These are phyloP conservation scores for Mormyrops boulengeri DNA, from an alignment of 2,797 vertebrate genomes.

Conservation along the genomic window DNA sequence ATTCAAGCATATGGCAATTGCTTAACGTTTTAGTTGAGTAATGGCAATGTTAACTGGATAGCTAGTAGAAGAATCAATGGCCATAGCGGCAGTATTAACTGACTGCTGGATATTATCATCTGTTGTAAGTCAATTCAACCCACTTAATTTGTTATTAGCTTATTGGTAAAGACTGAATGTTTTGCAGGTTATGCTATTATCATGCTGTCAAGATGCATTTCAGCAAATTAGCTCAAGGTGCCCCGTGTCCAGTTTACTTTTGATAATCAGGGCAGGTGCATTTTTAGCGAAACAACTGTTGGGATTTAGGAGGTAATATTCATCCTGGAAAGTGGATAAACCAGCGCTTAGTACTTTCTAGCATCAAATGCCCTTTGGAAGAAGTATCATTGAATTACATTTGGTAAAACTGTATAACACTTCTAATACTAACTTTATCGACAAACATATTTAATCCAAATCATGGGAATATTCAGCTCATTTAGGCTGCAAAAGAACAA, in stretches of 20 bases:
- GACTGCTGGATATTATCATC: not conserved
- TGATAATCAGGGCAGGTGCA: not conserved
- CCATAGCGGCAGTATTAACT: not conserved
- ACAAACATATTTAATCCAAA: not conserved
- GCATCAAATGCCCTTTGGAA: not conserved
- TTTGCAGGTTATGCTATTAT: constrained; percentile 2
- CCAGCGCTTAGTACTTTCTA: not conserved
- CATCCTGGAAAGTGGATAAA: not conserved
- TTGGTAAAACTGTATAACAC: not conserved
- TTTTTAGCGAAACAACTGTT: not conserved
- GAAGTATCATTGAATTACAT: not conserved
- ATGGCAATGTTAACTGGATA: not conserved
- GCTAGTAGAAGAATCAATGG: not conserved
- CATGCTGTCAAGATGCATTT: constrained; percentile 7
- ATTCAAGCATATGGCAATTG: not conserved
- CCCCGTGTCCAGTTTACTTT: not conserved
- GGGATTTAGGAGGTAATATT: not conserved
- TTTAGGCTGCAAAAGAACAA: not conserved
- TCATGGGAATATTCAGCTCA: not conserved
- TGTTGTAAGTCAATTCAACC: not conserved
- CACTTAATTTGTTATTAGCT: not conserved
- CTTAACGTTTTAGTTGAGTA: not conserved
- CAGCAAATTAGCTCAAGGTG: not conserved
- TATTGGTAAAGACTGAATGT: not conserved
- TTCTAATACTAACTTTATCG: not conserved